phyloP scores from a whole-genome alignment of 2,797 vertebrate genomes.

The Melanotaenia nigrans region DNA sequence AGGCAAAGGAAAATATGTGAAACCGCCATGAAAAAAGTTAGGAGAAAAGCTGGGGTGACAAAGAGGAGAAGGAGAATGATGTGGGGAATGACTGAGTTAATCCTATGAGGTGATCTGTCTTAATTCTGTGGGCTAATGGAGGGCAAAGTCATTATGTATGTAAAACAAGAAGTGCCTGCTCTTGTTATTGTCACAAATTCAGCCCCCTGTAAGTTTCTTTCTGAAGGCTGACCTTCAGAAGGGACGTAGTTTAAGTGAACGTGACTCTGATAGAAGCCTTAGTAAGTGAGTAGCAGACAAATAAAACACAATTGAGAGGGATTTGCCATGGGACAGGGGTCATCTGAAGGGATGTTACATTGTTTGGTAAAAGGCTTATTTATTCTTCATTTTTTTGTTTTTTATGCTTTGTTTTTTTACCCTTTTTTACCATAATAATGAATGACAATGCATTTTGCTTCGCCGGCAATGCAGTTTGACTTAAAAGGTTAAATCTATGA shows the following conservation, averaged over 20 bases:
- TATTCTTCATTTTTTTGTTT: conserved; percentile 18
- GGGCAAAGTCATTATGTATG: conserved; percentile 77
- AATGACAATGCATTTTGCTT: too few relatives aligned
- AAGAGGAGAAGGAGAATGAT: conserved; percentile 26
- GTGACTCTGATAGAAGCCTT: conserved; percentile 39
- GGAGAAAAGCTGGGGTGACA: conserved; percentile 3
- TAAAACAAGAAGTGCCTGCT: conserved; percentile 69
- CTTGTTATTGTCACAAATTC: conserved; percentile 62
- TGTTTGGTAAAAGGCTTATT: conserved; percentile 29
- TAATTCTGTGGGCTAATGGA: conserved; percentile 79
- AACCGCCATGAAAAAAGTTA: conserved; percentile 15
- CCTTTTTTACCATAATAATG: too few relatives aligned
- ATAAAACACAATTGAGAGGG: conserved; percentile 39
- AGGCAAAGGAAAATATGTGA: conserved; percentile 9
- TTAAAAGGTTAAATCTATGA: conserved; percentile 41
- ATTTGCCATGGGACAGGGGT: conserved; percentile 43
- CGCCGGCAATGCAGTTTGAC: too few relatives aligned
- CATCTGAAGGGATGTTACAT: conserved; percentile 27
- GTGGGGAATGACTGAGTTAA: conserved; percentile 39
- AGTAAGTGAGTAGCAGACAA: conserved; percentile 4
- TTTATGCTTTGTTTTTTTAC: too few relatives aligned
- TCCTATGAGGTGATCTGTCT: conserved; percentile 77
- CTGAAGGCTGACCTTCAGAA: conserved; percentile 57
- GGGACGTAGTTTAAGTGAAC: conserved; percentile 18
- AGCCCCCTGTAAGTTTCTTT: conserved; percentile 33